Percentiles rank a stretch among this genome's conserved stretches.
Conservation (phyloP, 2,113 vertebrate species). For the Paraplagusia blochii region DNA sequence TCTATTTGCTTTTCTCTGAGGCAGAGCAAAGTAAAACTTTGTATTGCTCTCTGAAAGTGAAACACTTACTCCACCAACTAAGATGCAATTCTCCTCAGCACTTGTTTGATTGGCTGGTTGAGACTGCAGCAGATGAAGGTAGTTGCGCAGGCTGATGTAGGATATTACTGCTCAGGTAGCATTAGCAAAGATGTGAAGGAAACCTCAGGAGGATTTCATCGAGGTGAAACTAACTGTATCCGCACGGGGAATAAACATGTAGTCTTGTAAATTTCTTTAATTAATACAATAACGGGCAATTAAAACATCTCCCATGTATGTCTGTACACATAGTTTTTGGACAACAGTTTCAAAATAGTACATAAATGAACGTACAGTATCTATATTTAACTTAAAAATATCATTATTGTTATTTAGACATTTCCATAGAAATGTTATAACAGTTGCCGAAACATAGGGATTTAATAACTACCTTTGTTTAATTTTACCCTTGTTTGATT, state of each 20-base stretch:
- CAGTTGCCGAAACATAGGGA: too few relatives aligned
- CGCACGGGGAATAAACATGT: constrained; percentile 20
- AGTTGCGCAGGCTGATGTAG: background rate
- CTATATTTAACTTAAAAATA: too few relatives aligned
- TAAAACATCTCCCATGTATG: constrained; percentile 28
- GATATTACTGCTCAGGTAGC: constrained; percentile 17
- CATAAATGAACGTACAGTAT: too few relatives aligned
- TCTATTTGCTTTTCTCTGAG: background rate
- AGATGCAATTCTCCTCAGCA: too few relatives aligned
- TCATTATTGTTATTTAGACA: too few relatives aligned
- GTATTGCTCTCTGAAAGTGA: too few relatives aligned
- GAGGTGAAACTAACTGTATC: constrained; percentile 43
- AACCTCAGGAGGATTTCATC: constrained; percentile 28
- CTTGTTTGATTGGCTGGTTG: too few relatives aligned
- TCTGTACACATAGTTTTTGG: constrained; percentile 8
- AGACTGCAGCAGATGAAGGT: background rate
- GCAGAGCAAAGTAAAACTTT: background rate
- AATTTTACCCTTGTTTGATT: too few relatives aligned
- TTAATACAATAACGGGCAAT: constrained; percentile 33
- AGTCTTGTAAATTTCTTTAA: constrained; percentile 14
- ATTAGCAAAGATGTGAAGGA: constrained; percentile 24
- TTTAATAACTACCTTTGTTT: too few relatives aligned
- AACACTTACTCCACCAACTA: too few relatives aligned
- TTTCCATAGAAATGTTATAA: too few relatives aligned
- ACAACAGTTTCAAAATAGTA: too few relatives aligned